These are phyloP conservation scores for Trochalopteron elliotii DNA, from an alignment of 2,113 vertebrate species.

Conservation along the genomic window DNA sequence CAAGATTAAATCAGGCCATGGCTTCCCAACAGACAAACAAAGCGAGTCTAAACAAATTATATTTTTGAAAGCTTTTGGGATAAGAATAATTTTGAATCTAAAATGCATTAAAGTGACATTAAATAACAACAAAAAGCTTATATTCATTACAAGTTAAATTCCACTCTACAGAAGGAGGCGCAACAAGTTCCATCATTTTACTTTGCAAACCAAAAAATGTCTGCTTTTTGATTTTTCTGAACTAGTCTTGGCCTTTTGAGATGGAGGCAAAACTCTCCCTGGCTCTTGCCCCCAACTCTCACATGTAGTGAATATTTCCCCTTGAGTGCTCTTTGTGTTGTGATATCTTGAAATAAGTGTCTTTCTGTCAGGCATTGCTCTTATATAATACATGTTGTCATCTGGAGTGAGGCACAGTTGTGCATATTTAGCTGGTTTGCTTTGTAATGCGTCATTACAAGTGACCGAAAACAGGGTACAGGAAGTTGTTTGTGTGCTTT, in stretches of 20 bases:
- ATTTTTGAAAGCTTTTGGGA: constrained; percentile 37
- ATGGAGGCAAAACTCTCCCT: background rate
- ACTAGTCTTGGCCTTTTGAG: background rate
- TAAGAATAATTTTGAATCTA: constrained; percentile 48
- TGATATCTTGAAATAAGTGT: constrained; percentile 52
- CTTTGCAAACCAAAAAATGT: background rate
- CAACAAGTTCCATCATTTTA: background rate
- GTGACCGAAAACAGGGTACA: constrained; percentile 71
- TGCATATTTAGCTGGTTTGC: constrained; percentile 68
- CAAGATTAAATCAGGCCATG: constrained; percentile 32
- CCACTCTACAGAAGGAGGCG: background rate
- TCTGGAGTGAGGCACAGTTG: constrained; percentile 67
- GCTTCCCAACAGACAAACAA: constrained; percentile 43
- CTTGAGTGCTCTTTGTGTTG: constrained; percentile 33
- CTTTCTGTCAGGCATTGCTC: constrained; percentile 44
- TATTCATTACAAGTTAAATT: constrained; percentile 6
- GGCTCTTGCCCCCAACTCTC: background rate
- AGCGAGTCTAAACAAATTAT: constrained; percentile 12
- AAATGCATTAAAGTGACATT: constrained; percentile 14
- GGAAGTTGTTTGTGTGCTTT: constrained; percentile 72
- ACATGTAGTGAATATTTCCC: constrained; percentile 1
- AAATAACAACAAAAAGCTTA: background rate
- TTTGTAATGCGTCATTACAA: constrained; percentile 71
- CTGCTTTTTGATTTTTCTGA: background rate
- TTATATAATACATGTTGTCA: constrained; percentile 70